A percentile compares a stretch with the other conserved stretches of the same genome.
Evolutionary conservation across 2,888 invertebrate genomes (phyloP).

Genomic region (Acanthoscelides obtectus): DNA sequence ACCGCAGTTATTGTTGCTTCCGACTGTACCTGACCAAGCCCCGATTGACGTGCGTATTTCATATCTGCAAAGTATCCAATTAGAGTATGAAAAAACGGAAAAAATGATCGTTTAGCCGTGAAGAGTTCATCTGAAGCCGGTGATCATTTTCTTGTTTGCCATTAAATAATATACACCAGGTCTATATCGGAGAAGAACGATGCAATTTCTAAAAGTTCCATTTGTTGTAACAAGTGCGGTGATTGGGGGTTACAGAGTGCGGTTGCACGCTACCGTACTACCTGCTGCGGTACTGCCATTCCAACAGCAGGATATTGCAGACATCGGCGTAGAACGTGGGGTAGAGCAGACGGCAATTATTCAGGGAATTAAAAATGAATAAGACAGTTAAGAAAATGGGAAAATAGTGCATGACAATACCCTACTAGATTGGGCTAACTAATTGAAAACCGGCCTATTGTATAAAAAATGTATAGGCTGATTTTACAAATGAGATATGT

Average conservation of each 20-base stretch:
- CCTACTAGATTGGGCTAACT: no score
- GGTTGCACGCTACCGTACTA: slow-evolving; percentile 32
- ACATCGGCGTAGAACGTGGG: no score
- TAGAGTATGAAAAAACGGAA: neutral
- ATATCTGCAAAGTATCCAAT: neutral
- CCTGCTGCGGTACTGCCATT: slow-evolving; percentile 17
- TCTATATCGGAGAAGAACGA: slow-evolving; percentile 18
- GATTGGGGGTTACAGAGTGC: slow-evolving; percentile 30
- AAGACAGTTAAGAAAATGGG: no score
- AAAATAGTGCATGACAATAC: no score
- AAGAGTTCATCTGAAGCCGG: neutral
- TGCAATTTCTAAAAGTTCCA: slow-evolving; percentile 28
- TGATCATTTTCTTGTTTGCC: slow-evolving; percentile 15
- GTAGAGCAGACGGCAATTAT: no score
- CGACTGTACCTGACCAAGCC: neutral
- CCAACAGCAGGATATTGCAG: neutral
- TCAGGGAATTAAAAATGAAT: no score
- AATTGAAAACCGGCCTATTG: no score
- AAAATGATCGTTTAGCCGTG: neutral
- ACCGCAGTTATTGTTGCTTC: no score
- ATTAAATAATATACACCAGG: slow-evolving; percentile 16
- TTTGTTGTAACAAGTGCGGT: slow-evolving; percentile 33
- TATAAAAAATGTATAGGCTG: no score
- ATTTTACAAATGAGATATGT: no score
- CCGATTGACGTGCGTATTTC: neutral